Evolutionary conservation across 2,113 vertebrate species (phyloP), one percentile per base, ranked within the genome.

Genomic region (Varanus salvator): DNA sequence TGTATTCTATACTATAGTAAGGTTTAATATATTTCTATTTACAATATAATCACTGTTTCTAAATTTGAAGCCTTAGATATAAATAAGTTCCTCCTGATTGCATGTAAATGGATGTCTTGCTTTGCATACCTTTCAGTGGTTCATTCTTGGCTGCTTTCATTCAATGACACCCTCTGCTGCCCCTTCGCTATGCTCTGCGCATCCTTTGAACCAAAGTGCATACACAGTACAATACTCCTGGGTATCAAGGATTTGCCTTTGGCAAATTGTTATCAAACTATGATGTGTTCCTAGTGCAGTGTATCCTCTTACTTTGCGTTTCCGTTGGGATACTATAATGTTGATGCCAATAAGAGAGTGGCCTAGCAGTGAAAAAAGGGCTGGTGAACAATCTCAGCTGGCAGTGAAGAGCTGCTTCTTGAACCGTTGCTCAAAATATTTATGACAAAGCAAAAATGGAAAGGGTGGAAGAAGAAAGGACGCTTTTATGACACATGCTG

Each of bases 371-470:
- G 14, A 7, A 34, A 75, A 75, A n/a, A 34, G 15, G 82, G 82
- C 66, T 48, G 64, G 64, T 69, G 38, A 84, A 50, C 52, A 44
- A 21, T 69, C 72, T 50, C 21, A 0, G 14, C 15, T 31, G 54
- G 54, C 19, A 34, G 77, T 44, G 44, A 57, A 8, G 71, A 11
- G 2, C 1, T 27, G 83, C 31, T 14, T 44, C 29, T 88, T 68
- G 64, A 54, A 54, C 84, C 84, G 93, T 91, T 74, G 60, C 12
- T 76, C 27, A 5, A 48, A 31, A 68, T 78, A 34, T 1, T 88
- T 72, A 52, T 88, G 50, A 52, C 77, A 29, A n/a, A 91, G 77
- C 50, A n/a, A 21, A 87, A 52, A 88, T 85, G 12, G 83, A 2
- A 64, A 82, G 52, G 34, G 48, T 83, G 48, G 82, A 31, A 29